Conservation (phyloP, 2,797 vertebrate species). For the Mareca strepera region DNA sequence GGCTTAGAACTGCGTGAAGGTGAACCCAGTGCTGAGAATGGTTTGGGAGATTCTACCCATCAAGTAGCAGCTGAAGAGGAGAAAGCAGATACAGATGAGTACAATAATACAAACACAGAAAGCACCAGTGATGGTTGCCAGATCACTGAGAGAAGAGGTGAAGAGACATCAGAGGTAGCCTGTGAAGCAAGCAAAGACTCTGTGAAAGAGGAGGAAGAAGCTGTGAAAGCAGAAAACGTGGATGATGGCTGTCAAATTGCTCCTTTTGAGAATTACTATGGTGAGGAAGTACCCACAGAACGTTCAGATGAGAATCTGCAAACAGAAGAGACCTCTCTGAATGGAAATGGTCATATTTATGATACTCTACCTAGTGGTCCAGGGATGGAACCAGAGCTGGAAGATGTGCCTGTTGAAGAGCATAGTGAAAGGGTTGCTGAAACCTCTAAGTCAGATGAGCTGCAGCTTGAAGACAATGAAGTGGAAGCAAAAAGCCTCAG, state of each 20-base stretch:
- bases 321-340: conserved; percentile 54
- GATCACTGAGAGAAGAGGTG: not conserved
- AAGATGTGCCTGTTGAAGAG: not conserved
- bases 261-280: conserved; percentile 63
- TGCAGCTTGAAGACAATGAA: not conserved
- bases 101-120: not conserved
- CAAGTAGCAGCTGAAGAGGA: conserved; percentile 18
- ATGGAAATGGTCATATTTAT: not conserved
- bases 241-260: conserved; percentile 69
- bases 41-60: not conserved
- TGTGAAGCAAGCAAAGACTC: conserved; percentile 4
- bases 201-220: not conserved
- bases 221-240: not conserved
- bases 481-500: not conserved
- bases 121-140: not conserved
- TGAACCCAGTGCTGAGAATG: not conserved
- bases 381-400: not conserved
- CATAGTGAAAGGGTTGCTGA: not conserved
- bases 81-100: conserved; percentile 2
- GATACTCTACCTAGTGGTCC: not conserved
- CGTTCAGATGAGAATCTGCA: conserved; percentile 46
- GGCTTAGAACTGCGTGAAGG: not conserved
- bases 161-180: not conserved
- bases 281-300: conserved; percentile 35
- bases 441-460: not conserved